Conservation (phyloP, 2,888 invertebrate species). For the Drosophila infuscata region DNA sequence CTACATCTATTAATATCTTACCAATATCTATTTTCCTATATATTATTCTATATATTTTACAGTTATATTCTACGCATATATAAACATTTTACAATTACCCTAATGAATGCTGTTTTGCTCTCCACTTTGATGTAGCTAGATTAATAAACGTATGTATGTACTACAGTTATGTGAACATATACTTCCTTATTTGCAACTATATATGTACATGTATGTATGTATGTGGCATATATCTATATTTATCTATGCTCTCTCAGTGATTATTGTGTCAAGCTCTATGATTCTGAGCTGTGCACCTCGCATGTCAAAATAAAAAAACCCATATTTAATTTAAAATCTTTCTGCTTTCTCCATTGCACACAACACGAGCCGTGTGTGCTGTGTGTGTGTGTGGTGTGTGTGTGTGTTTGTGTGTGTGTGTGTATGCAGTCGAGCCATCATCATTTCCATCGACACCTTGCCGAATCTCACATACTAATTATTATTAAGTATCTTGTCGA, state of each 20-base stretch:
- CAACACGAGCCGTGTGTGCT: background rate
- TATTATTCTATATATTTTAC: background rate
- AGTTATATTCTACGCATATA: background rate
- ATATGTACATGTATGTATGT: background rate
- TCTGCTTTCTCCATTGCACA: conserved; percentile 63
- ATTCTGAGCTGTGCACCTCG: conserved; percentile 54
- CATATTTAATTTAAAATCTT: conserved; percentile 53
- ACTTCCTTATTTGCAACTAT: background rate
- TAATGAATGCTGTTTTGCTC: background rate
- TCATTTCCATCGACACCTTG: conserved; percentile 73
- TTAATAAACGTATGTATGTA: background rate
- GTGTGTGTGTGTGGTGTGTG: background rate
- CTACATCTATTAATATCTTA: background rate
- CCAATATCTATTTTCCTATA: background rate
- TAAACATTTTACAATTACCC: no score
- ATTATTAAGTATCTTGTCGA: conserved; percentile 70
- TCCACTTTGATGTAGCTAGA: background rate
- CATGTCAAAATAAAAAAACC: conserved; percentile 10
- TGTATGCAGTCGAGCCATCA: conserved; percentile 27
- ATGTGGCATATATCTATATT: background rate
- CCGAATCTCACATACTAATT: conserved; percentile 70
- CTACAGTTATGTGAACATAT: background rate
- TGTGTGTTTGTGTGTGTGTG: background rate
- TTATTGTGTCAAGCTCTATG: conserved; percentile 45
- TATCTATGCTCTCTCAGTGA: background rate